Evolutionary conservation across 2,797 vertebrate species (phyloP), one percentile per base, ranked within the genome.

Genomic region (Cynopterus sphinx): DNA sequence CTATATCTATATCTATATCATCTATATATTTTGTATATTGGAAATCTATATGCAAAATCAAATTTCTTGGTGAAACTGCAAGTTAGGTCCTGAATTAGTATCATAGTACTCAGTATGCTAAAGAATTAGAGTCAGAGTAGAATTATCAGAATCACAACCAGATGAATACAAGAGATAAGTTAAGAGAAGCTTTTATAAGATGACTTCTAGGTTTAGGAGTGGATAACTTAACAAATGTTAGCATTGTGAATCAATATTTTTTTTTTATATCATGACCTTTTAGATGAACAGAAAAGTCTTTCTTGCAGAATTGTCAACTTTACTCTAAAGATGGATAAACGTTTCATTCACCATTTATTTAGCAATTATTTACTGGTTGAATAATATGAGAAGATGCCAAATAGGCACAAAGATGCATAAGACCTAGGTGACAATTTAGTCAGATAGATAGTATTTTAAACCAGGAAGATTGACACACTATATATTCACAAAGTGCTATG

Each of bases 331-430:
- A 65, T 87, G 7, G 9, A 67, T 59, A 63, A 90, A 70, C 2
- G 41, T 87, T 88, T 94, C 9, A 88, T 41, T 82, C n/a, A 77
- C 41, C 21, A 77, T 87, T 94, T 90, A 73, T 57, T 83, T 65
- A 22, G 13, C 39, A 59, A 61, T 4, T 65, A 12, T 78, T 96
- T 73, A 55, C 46, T 31, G 8, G 11, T 75, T 87, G 8, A 79
- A 73, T 53, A 55, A 92, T 53, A 90, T 8, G 10, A 71, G 16
- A 61, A 90, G 41, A 92, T 75, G 84, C 8, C 3, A 84, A 96
- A 46, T 9, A 15, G 39, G 12, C 10, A 28, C 6, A 85, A 53
- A 51, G 5, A 68, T 90, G 6, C 1, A 49, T 89, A 49, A 92
- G 41, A 94, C 6, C 2, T 17, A 15, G 0, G 0, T 46, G 16